These are phyloP conservation scores for Festucalex cinctus DNA, from an alignment of 2,113 vertebrate species.

Conservation along the genomic window DNA sequence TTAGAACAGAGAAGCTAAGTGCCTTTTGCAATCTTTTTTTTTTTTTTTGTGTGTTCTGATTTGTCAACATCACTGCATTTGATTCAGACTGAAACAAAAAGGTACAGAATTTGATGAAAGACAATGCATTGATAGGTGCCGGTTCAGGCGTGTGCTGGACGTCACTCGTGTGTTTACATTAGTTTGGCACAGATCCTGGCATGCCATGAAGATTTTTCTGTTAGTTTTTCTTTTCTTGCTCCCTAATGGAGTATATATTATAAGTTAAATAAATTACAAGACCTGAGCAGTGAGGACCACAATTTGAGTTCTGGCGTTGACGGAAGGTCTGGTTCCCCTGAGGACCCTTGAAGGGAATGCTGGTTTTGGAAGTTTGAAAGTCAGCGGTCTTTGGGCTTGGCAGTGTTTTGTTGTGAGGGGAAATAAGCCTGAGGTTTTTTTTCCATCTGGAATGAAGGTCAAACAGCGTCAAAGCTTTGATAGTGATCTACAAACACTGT, in stretches of 20 bases:
- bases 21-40: conserved; percentile 72
- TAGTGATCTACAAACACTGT: conserved; percentile 64
- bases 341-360: conserved; percentile 54
- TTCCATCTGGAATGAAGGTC: conserved; percentile 61
- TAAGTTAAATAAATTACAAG: conserved; percentile 76
- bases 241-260: conserved; percentile 66
- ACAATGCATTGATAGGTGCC: conserved; percentile 68
- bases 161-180: conserved; percentile 59
- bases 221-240: conserved; percentile 69
- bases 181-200: conserved; percentile 53
- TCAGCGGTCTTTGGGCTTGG: conserved; percentile 60
- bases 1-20: conserved; percentile 66
- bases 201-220: conserved; percentile 57
- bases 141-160: conserved; percentile 63
- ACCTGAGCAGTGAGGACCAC: conserved; percentile 57
- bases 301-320: conserved; percentile 67
- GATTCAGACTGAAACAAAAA: conserved; percentile 75
- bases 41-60: conserved; percentile 73
- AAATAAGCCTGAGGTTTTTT: conserved; percentile 54
- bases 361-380: conserved; percentile 63
- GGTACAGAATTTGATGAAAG: conserved; percentile 79
- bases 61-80: conserved; percentile 77
- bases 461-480: conserved; percentile 63
- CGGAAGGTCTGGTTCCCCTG: conserved; percentile 60
- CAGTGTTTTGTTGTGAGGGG: conserved; percentile 57